Conservation (phyloP, 1,140 invertebrate genomes). For the Drosophila arizonae region DNA sequence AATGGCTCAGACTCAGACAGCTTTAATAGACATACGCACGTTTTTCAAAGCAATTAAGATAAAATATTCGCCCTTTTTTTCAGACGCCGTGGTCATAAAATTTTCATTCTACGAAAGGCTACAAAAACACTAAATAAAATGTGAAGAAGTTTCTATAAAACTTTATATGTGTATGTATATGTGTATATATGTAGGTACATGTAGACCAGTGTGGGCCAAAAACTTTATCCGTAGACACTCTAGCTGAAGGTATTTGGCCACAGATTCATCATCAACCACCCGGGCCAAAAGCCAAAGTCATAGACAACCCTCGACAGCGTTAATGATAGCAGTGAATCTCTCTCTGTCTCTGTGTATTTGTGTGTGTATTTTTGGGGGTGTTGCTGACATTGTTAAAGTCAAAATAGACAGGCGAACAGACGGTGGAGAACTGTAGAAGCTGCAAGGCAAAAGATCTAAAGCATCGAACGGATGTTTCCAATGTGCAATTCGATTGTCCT, state of each 20-base stretch:
- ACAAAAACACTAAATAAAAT: neutral
- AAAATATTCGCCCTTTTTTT: conserved; percentile 37
- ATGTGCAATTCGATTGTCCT: conserved; percentile 50
- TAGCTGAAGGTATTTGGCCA: conserved; percentile 6
- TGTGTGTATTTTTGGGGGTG: conserved; percentile 54
- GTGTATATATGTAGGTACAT: neutral
- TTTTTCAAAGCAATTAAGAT: conserved; percentile 35
- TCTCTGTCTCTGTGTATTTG: neutral
- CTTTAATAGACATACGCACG: conserved; percentile 34
- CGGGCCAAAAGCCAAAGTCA: conserved; percentile 7
- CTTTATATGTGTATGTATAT: conserved; percentile 7
- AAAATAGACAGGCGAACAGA: conserved; percentile 66
- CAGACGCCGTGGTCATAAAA: conserved; percentile 21
- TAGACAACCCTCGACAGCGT: conserved; percentile 70
- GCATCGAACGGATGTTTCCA: conserved; percentile 31
- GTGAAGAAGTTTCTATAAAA: conserved; percentile 28
- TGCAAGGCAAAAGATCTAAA: conserved; percentile 22
- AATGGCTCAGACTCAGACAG: conserved; percentile 30
- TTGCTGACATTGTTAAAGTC: conserved; percentile 78
- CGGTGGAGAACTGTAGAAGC: conserved; percentile 9
- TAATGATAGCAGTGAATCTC: conserved; percentile 57
- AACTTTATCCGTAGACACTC: neutral
- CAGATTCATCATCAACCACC: conserved; percentile 32
- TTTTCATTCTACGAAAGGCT: conserved; percentile 18
- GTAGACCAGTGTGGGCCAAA: conserved; percentile 19